Percentiles rank a stretch among this genome's conserved stretches.
phyloP scores from a whole-genome alignment of 2,797 vertebrate genomes.

The Dallia pectoralis region DNA sequence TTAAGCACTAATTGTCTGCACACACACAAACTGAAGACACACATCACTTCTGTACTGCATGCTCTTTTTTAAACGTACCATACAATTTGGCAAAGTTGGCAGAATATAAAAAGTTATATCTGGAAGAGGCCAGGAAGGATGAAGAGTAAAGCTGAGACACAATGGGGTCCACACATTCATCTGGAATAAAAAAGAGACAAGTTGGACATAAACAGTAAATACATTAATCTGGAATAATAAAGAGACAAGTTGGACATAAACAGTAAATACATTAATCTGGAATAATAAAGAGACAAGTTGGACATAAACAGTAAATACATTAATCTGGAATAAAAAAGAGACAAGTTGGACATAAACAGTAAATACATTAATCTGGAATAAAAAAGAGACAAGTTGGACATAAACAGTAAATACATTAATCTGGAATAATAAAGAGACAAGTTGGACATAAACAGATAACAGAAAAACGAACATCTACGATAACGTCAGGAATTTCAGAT shows the following conservation, averaged over 20 bases:
- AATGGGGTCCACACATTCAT: conserved; percentile 83
- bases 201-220: not conserved
- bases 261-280: conserved; percentile 68
- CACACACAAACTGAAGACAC: not conserved
- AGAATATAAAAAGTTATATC: conserved; percentile 89
- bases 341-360: not conserved
- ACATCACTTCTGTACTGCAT: too few relatives aligned
- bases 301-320: conserved; percentile 54
- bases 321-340: conserved; percentile 54
- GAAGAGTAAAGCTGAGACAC: conserved; percentile 87
- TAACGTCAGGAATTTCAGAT: not conserved
- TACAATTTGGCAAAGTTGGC: conserved; percentile 90
- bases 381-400: not conserved
- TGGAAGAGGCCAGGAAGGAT: conserved; percentile 91
- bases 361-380: conserved; percentile 70
- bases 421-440: conserved; percentile 43
- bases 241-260: not conserved
- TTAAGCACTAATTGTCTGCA: too few relatives aligned
- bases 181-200: conserved; percentile 43
- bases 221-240: conserved; percentile 18
- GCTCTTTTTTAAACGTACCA: conserved; percentile 82
- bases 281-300: conserved; percentile 11
- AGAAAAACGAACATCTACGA: not conserved
- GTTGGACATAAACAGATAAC: not conserved
- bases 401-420: conserved; percentile 62